Percentiles rank a stretch among this genome's conserved stretches.
phyloP scores from a whole-genome alignment of 1,140 invertebrate genomes.

The Bombus impatiens region DNA sequence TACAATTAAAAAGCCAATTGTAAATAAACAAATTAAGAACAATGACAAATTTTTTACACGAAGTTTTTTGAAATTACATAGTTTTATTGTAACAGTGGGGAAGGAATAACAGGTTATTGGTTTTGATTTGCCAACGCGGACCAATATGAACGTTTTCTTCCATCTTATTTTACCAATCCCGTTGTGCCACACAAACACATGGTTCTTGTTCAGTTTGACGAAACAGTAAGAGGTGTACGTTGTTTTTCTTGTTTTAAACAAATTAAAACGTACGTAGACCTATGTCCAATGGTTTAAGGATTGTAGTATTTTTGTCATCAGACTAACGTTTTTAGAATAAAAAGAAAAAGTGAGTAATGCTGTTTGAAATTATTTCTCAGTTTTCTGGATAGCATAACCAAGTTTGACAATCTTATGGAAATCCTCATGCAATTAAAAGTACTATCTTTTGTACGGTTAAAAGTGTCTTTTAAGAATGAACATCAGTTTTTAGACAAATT shows the following conservation, averaged over 20 bases:
- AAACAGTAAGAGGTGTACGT: constrained; percentile 33
- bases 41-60: background rate
- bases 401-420: constrained; percentile 58
- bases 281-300: constrained; percentile 49
- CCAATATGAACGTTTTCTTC: constrained; percentile 62
- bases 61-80: background rate
- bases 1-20: background rate
- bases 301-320: constrained; percentile 22
- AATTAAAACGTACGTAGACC: constrained; percentile 17
- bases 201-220: constrained; percentile 51
- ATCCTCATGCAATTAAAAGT: constrained; percentile 8
- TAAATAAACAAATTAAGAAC: background rate
- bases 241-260: constrained; percentile 60
- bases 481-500: background rate
- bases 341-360: constrained; percentile 28
- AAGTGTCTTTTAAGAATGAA: constrained; percentile 12
- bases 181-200: constrained; percentile 76
- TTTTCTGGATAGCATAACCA: constrained; percentile 71
- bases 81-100: background rate
- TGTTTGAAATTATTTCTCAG: constrained; percentile 1
- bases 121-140: constrained; percentile 73
- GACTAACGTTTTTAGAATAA: constrained; percentile 43
- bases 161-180: constrained; percentile 66
- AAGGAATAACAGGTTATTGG: constrained; percentile 32
- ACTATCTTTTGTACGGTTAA: background rate